Conservation (phyloP, 2,888 invertebrate genomes). For the Polydrusus pterygomalis region DNA sequence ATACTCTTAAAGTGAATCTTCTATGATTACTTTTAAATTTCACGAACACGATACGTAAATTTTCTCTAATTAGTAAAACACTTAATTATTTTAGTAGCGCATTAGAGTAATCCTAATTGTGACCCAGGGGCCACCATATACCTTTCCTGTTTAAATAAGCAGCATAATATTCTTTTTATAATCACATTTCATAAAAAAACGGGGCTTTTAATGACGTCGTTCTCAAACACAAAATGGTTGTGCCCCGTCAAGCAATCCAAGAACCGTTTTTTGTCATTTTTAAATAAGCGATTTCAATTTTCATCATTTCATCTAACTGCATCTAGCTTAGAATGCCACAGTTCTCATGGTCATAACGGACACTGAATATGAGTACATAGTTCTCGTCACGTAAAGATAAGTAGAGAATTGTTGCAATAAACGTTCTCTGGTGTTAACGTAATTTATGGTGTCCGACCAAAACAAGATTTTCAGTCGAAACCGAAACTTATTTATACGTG, state of each 20-base stretch:
- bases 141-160: not conserved
- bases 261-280: conserved; percentile 51
- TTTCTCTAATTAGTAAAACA: not conserved
- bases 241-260: conserved; percentile 26
- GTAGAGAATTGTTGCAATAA: conserved; percentile 18
- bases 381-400: conserved; percentile 43
- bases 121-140: not conserved
- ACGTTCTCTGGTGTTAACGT: not conserved
- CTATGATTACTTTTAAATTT: not conserved
- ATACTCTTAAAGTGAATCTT: too few relatives aligned
- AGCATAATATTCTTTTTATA: not conserved
- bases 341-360: conserved; percentile 52
- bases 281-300: conserved; percentile 52
- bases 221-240: conserved; percentile 26
- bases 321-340: conserved; percentile 49
- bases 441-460: not conserved
- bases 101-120: not conserved
- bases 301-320: conserved; percentile 53
- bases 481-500: too few relatives aligned
- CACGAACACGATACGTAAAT: not conserved
- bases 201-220: conserved; percentile 12
- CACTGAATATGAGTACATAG: conserved; percentile 39
- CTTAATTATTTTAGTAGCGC: not conserved
- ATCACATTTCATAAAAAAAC: conserved; percentile 3
- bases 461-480: too few relatives aligned